Base-by-base conservation (phyloP, 2,888 invertebrate genomes). In the Bembecia ichneumoniformis region DNA sequence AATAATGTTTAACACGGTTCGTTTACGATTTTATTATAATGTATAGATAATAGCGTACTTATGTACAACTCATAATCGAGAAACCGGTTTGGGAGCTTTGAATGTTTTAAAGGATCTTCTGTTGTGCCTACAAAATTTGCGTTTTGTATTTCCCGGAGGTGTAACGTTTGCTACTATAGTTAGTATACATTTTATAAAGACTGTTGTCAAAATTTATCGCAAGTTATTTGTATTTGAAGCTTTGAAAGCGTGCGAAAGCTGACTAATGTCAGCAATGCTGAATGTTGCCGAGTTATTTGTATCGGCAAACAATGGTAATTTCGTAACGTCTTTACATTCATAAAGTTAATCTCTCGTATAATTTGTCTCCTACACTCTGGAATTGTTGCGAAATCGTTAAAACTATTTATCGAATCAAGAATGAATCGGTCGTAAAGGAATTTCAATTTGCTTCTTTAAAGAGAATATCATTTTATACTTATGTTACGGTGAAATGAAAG, bases 341-440 rank as follows among this genome's bases (percentile, higher is more conserved):
- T 74, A 67, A 17, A 40, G 68, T 63, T 72, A 72, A 76, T 76
- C 66, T 67, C 58, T 50, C 56, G 68, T 65, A 77, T 73, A 75
- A 75, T 77, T 77, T 71, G 68, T 75, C 78, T 76, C 76, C 77
- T 76, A 77, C 75, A 70, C 67, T 60, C 52, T 16, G 44, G 16
- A 44, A 51, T 51, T 13, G 45, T 56, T 56, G 50, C 55, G 53
- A 55, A 56, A 55, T 52, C 46, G 35, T 47, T 49, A 43, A 51
- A 47, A 43, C 43, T 44, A 45, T 44, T 44, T 44, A 13, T 40
- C 14, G 40, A 13, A 40, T 40, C 40, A n/a, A 28, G 28, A 14
- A 7, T 40, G 40, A 40, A 13, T 40, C 13, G 40, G 10, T 40
- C 28, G 40, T 14, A 14, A 14, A 40, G 40, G 40, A 40, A 40